Base-by-base conservation (phyloP, 1,140 invertebrate genomes). In the Ips typographus region DNA sequence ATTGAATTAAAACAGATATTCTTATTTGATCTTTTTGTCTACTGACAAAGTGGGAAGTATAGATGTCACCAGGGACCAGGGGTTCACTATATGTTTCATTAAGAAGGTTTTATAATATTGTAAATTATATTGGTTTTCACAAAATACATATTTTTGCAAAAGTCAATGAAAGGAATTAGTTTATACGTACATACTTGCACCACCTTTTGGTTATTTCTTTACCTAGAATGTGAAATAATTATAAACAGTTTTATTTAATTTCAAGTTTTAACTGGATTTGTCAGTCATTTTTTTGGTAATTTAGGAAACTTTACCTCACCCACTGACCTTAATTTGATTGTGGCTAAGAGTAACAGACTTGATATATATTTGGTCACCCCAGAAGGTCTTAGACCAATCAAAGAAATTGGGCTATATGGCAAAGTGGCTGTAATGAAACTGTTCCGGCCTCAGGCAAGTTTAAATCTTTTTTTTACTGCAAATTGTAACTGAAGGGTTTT, bases 351-450 rank as follows among this genome's bases (percentile, higher is more conserved):
- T 79, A 96, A 93, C 72, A 85, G 95, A 8, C 83, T 99, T 64
- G 97, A 99, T 83, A 95, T 99, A 75, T 96, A 98, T 83, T 84
- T 96, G 37, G 96, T 99, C 1, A 98, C 96, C 0, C 94, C 96
- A 3, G 97, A 99, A 85, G 98, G 98, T 1, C 81, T 99, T 22
- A 84, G 94, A 73, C 93, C 96, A 1, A 82, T 99, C 40, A 98
- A 98, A 81, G 96, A 99, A 87, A 89, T 99, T 70, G 90, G 92
- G n/a, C 88, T 95, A 42, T 93, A 98, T 89, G 98, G 98, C 40
- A 91, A 93, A 81, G 95, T 99, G 74, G 90, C 94, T 53, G 94
- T 96, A 39, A 91, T 99, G 85, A 94, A 96, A 80, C 85, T 97
- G 68, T 99, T 98, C 81, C 85, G 95, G 76, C 93, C 94, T 71